Conservation (phyloP, 2,888 invertebrate genomes). For the Parascotia fuliginaria region DNA sequence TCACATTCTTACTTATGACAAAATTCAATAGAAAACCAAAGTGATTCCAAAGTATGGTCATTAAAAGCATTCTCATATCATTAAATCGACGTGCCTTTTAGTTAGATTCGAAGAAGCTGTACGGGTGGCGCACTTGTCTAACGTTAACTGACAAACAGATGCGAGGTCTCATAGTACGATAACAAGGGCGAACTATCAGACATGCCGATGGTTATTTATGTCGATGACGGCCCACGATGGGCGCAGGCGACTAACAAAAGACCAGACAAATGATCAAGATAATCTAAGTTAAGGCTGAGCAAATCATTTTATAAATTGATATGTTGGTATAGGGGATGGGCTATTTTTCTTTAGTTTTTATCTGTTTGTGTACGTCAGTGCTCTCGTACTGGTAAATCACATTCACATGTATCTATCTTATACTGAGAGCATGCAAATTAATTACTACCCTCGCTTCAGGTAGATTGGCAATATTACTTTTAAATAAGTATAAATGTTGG, state of each 20-base stretch:
- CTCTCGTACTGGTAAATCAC: no score
- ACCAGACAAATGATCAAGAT: conserved; percentile 80
- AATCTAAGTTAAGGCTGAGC: conserved; percentile 63
- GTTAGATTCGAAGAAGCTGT: conserved; percentile 56
- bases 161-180: conserved; percentile 69
- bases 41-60: neutral
- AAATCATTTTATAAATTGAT: conserved; percentile 50
- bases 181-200: conserved; percentile 76
- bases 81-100: conserved; percentile 47
- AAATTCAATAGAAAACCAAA: neutral
- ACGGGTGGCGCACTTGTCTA: conserved; percentile 77
- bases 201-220: conserved; percentile 81
- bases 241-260: conserved; percentile 71
- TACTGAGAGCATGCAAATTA: no score
- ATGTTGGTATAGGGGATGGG: conserved; percentile 17
- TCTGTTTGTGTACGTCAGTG: no score
- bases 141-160: conserved; percentile 78
- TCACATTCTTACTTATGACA: neutral
- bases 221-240: conserved; percentile 62
- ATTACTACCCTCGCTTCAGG: no score
- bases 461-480: no score
- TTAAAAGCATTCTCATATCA: conserved; percentile 45
- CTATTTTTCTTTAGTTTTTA: neutral
- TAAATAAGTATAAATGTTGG: no score
- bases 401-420: no score